Base-by-base conservation (phyloP, 2,113 vertebrate species). In the Cinclus mexicanus region DNA sequence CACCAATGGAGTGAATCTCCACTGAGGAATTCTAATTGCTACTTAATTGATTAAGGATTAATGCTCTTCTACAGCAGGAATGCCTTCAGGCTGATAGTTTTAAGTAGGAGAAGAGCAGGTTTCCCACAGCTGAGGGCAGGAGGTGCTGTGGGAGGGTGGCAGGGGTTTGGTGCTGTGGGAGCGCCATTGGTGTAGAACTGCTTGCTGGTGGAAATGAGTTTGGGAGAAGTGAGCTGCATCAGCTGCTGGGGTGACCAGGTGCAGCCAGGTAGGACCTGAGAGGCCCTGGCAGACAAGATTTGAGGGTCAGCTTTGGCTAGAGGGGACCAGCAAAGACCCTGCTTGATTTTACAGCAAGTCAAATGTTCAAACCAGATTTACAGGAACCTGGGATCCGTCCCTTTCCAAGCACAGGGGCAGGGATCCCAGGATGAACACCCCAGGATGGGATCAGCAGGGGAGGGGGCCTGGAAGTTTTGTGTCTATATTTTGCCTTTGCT, bases 401-500 rank as follows among this genome's bases (percentile, higher is more conserved):
- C 69, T 50, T 82, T 25, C 28, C 3, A 1, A 56, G 74, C 44
- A 6, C 74, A 94, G 74, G 39, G 85, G 46, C 65, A 59, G 72
- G 18, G 1, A 78, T 84, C 55, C 83, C 83, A 44, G 59, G 5
- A 0, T 1, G 0, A 89, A 7, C 37, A 1, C 21, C 50, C 29
- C 60, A 7, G 68, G 60, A 42, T 25, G 72, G 80, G 88, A 31
- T 4, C 50, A 65, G 63, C 53, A 42, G 46, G 47, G 60, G 69
- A 31, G 31, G 44, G 42, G 29, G 41, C 14, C 85, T 85, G 90
- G 85, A 69, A 71, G 25, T 79, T 82, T 14, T 7, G 14, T 95
- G 89, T 93, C 90, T 95, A 77, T 93, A 87, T 95, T 96, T 95
- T 94, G 87, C 91, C 95, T 94, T 87, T 87, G 95, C 96, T 95